These are phyloP conservation scores for Vireo griseus DNA, from an alignment of 2,797 vertebrate genomes.

Conservation along the genomic window DNA sequence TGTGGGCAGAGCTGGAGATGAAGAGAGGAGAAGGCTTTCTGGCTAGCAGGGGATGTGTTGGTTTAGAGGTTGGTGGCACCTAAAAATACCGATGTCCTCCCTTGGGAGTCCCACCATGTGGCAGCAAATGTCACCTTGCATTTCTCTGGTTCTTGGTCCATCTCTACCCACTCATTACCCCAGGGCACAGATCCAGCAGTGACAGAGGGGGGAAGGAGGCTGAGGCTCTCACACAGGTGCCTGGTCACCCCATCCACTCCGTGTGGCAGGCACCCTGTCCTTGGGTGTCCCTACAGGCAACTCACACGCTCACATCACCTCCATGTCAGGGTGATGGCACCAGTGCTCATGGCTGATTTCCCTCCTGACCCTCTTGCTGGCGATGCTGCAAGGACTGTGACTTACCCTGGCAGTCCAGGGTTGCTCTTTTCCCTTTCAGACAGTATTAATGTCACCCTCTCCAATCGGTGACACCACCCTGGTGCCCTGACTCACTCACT, in stretches of 20 bases:
- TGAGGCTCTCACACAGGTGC: not conserved
- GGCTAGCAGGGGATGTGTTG: not conserved
- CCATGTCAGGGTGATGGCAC: not conserved
- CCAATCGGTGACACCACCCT: not conserved
- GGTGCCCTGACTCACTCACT: not conserved
- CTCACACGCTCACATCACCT: not conserved
- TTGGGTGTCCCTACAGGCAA: not conserved
- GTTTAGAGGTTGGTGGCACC: not conserved
- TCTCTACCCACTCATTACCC: not conserved
- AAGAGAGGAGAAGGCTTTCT: not conserved
- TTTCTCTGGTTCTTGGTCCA: not conserved
- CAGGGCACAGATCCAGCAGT: not conserved
- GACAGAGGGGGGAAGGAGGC: not conserved
- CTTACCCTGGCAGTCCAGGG: not conserved
- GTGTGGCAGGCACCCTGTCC: accelerated
- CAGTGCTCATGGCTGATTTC: not conserved
- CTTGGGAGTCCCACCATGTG: not conserved
- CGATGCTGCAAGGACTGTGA: not conserved
- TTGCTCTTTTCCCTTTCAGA: not conserved
- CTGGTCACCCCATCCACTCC: accelerated
- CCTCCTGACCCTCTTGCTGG: not conserved
- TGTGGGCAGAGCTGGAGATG: not conserved
- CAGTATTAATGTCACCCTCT: not conserved
- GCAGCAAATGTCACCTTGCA: not conserved
- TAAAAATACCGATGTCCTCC: not conserved